Conservation (phyloP, 2,797 vertebrate genomes). For the Arctocebus calabarensis region DNA sequence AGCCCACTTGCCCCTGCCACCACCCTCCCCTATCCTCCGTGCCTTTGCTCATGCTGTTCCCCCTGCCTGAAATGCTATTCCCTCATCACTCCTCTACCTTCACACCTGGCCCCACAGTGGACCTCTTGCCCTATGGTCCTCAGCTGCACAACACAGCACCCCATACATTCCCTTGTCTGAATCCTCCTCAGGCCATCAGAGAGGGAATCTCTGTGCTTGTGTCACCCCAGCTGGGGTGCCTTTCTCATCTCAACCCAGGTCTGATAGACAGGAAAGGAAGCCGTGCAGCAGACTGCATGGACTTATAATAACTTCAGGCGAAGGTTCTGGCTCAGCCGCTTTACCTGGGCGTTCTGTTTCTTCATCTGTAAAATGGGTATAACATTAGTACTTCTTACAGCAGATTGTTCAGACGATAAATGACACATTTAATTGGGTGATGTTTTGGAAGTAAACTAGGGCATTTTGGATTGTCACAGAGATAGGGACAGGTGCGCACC, state of each 20-base stretch:
- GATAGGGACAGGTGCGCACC: too few relatives aligned
- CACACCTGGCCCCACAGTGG: not conserved
- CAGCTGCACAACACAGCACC: rapidly evolving
- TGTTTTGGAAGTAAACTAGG: not conserved
- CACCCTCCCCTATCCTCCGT: not conserved
- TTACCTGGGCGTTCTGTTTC: not conserved
- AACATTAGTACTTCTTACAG: not conserved
- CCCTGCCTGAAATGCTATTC: rapidly evolving
- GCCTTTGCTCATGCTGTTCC: not conserved
- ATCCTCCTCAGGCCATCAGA: rapidly evolving
- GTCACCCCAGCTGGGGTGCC: too few relatives aligned
- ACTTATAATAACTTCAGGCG: not conserved
- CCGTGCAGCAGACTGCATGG: not conserved
- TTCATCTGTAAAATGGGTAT: not conserved
- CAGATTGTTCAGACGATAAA: not conserved
- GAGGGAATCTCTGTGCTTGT: not conserved
- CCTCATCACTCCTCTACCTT: rapidly evolving
- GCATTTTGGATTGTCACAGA: not conserved
- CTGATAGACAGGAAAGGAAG: not conserved
- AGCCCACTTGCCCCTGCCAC: not conserved
- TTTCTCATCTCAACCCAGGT: not conserved
- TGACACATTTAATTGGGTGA: not conserved
- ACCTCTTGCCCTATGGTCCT: not conserved
- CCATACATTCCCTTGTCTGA: not conserved
- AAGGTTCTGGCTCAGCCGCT: not conserved